Evolutionary conservation across 2,113 vertebrate genomes (phyloP).

Genomic region (Cyprinodon variegatus): DNA sequence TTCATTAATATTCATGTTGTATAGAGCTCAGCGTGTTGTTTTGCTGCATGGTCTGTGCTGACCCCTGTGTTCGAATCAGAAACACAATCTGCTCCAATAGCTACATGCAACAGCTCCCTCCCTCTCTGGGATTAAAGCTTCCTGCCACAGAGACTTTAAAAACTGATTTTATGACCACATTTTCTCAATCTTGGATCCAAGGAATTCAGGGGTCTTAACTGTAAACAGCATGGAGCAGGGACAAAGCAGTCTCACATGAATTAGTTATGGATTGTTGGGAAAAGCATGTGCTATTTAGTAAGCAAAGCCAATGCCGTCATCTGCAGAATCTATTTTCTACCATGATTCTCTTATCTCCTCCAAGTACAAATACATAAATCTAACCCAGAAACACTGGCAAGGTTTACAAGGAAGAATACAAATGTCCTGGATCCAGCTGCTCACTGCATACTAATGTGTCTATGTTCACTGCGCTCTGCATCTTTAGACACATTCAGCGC

Average conservation of each 20-base stretch:
- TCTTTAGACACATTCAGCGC: slow-evolving; percentile 20
- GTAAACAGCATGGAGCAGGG: slow-evolving; percentile 1
- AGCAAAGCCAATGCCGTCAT: slow-evolving; percentile 37
- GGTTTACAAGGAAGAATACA: slow-evolving; percentile 42
- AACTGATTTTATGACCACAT: slow-evolving; percentile 7
- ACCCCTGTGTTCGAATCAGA: slow-evolving; percentile 10
- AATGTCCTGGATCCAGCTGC: slow-evolving; percentile 27
- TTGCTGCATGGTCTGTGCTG: neutral
- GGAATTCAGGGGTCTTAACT: slow-evolving; percentile 13
- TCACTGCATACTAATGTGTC: slow-evolving; percentile 37
- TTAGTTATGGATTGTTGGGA: slow-evolving; percentile 28
- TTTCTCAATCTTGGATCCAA: slow-evolving; percentile 14
- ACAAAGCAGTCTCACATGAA: slow-evolving; percentile 28
- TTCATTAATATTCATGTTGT: neutral
- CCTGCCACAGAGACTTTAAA: slow-evolving; percentile 3
- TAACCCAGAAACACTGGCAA: slow-evolving; percentile 34
- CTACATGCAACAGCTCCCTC: neutral
- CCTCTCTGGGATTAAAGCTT: neutral
- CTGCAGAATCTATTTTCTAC: slow-evolving; percentile 49
- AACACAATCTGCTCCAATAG: slow-evolving; percentile 8
- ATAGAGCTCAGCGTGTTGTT: neutral
- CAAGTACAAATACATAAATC: slow-evolving; percentile 54
- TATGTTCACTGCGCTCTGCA: neutral
- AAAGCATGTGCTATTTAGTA: slow-evolving; percentile 34
- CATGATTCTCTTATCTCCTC: slow-evolving; percentile 47